Conservation (phyloP, 1,140 invertebrate genomes). For the Tetramorium parvispinum region DNA sequence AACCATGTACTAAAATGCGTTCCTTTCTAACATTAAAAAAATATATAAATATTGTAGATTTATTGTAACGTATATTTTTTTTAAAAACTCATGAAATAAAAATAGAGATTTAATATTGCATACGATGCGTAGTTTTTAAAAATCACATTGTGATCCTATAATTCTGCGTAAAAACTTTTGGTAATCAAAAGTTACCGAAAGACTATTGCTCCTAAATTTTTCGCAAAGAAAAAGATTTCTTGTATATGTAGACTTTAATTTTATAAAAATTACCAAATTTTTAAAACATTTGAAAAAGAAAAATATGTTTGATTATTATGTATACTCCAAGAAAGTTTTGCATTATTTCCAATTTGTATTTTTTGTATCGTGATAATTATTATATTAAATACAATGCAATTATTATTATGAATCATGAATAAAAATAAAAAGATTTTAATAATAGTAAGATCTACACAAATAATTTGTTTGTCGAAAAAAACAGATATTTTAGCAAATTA, state of each 20-base stretch:
- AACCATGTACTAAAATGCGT: not conserved
- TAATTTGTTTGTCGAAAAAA: slow-evolving; percentile 4
- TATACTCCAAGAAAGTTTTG: not conserved
- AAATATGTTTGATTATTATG: not conserved
- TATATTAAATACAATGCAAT: not conserved
- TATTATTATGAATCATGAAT: not conserved
- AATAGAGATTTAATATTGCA: not conserved
- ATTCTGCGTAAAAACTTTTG: not conserved
- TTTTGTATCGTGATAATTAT: not conserved
- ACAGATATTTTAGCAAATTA: slow-evolving; percentile 57
- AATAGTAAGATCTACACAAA: not conserved
- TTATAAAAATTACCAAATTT: not conserved
- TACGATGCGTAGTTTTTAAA: not conserved
- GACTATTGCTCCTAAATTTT: not conserved
- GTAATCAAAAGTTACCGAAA: not conserved
- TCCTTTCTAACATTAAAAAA: not conserved
- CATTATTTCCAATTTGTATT: not conserved
- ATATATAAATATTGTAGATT: not conserved
- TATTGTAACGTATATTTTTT: not conserved
- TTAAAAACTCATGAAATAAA: not conserved
- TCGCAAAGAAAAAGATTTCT: not conserved
- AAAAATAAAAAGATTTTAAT: not conserved
- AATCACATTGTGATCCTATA: not conserved
- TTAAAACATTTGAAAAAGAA: not conserved
- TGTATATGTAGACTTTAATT: not conserved